Conservation (phyloP, 2,113 vertebrate species). For the Ptilonorhynchus violaceus region DNA sequence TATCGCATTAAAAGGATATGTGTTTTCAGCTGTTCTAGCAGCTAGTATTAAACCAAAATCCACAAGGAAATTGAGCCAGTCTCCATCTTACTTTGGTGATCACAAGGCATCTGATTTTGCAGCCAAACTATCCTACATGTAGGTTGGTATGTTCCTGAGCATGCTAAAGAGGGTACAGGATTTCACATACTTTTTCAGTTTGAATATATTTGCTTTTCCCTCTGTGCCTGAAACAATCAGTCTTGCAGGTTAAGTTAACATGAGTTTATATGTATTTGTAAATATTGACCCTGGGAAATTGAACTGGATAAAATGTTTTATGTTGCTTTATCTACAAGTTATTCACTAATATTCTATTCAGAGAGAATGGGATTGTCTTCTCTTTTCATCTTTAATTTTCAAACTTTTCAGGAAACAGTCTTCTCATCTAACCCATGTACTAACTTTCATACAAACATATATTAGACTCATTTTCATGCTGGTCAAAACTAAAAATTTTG, state of each 20-base stretch:
- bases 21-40: neutral
- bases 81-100: neutral
- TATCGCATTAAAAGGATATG: neutral
- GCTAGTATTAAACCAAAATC: neutral
- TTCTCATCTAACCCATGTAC: neutral
- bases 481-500: neutral
- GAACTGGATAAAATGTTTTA: neutral
- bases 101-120: neutral
- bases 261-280: neutral
- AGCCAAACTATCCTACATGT: accelerated
- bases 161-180: neutral
- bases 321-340: neutral
- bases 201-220: neutral
- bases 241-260: neutral
- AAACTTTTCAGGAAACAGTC: neutral
- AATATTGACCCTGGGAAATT: neutral
- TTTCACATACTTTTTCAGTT: neutral
- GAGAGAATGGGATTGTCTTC: neutral
- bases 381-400: neutral
- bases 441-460: neutral
- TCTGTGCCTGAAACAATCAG: neutral
- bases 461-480: neutral
- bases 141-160: neutral
- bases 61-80: neutral
- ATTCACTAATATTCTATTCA: neutral